Percentiles rank a stretch among this genome's conserved stretches.
Evolutionary conservation across 2,797 vertebrate genomes (phyloP).

Genomic region (Antennarius maculatus): DNA sequence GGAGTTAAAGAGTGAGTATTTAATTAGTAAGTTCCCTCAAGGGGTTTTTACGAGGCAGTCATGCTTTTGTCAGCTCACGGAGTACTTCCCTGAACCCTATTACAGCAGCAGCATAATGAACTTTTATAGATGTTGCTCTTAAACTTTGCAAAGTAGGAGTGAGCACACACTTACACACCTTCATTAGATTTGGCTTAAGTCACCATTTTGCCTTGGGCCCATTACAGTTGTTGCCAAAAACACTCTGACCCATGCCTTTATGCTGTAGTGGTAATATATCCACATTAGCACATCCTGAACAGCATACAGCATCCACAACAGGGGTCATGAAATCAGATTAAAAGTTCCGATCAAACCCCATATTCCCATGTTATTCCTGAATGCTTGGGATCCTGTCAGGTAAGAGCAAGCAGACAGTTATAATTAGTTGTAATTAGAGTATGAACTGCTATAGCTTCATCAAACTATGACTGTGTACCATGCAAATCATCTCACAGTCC

Average conservation of each 20-base stretch:
- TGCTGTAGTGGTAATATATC: slow-evolving; percentile 56
- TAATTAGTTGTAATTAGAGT: slow-evolving; percentile 21
- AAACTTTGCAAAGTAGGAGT: slow-evolving; percentile 70
- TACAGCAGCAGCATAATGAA: slow-evolving; percentile 79
- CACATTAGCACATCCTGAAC: slow-evolving; percentile 63
- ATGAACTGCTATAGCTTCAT: slow-evolving; percentile 2
- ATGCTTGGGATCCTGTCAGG: slow-evolving; percentile 6
- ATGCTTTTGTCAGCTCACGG: slow-evolving; percentile 74
- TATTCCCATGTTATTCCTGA: slow-evolving; percentile 23
- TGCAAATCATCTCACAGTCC: slow-evolving; percentile 35
- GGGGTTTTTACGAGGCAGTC: slow-evolving; percentile 78
- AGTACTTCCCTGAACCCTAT: slow-evolving; percentile 77
- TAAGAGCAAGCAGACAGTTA: slow-evolving; percentile 14
- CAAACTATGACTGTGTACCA: slow-evolving; percentile 29
- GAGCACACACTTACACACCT: slow-evolving; percentile 71
- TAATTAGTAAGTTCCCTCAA: slow-evolving; percentile 78
- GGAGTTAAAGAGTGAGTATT: slow-evolving; percentile 65
- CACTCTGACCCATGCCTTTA: slow-evolving; percentile 57
- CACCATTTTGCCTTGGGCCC: slow-evolving; percentile 58
- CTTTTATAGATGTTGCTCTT: slow-evolving; percentile 82
- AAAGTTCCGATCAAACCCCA: slow-evolving; percentile 16
- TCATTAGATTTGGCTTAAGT: slow-evolving; percentile 73
- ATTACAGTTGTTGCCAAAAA: slow-evolving; percentile 53
- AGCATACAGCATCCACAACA: slow-evolving; percentile 17
- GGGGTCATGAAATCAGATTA: slow-evolving; percentile 32